Percentiles rank a stretch among this genome's conserved stretches.
phyloP scores from a whole-genome alignment of 2,797 vertebrate species.

The Rachycentron canadum region DNA sequence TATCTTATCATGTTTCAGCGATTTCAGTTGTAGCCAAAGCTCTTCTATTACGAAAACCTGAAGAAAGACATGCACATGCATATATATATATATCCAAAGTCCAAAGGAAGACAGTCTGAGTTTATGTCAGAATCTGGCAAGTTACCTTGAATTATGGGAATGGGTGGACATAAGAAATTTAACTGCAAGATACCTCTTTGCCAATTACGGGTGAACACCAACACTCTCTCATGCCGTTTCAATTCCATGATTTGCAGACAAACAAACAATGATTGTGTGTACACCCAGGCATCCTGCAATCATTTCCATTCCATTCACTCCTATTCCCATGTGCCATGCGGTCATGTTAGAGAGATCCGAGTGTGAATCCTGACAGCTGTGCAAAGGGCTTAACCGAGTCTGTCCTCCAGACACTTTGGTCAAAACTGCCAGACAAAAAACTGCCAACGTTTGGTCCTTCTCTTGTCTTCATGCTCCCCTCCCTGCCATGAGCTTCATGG shows the following conservation, averaged over 20 bases:
- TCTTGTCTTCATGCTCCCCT: constrained; percentile 1
- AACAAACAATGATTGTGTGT: constrained; percentile 11
- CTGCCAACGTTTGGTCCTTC: constrained; percentile 2
- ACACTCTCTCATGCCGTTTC: not conserved
- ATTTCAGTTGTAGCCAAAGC: constrained; percentile 6
- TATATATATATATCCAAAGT: constrained; percentile 23
- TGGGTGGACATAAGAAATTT: not conserved
- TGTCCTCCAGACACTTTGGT: constrained; percentile 28
- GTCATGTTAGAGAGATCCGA: constrained; percentile 46
- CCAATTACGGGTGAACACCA: not conserved
- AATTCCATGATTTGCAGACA: not conserved
- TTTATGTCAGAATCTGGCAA: constrained; percentile 2
- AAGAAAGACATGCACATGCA: constrained; percentile 9
- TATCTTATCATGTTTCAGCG: constrained; percentile 12
- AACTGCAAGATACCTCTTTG: not conserved
- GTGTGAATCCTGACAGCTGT: constrained; percentile 68
- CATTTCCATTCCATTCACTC: constrained; percentile 29
- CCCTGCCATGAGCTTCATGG: not conserved
- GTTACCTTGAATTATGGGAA: constrained; percentile 13
- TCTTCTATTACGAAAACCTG: not conserved
- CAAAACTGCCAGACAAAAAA: constrained; percentile 20
- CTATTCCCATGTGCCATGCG: constrained; percentile 44
- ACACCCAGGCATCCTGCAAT: constrained; percentile 11
- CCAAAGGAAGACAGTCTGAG: constrained; percentile 8
- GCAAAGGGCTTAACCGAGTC: constrained; percentile 50